Evolutionary conservation across 2,888 invertebrate genomes (phyloP), one percentile per base, ranked within the genome.

Genomic region (Toxonevra muliebris): DNA sequence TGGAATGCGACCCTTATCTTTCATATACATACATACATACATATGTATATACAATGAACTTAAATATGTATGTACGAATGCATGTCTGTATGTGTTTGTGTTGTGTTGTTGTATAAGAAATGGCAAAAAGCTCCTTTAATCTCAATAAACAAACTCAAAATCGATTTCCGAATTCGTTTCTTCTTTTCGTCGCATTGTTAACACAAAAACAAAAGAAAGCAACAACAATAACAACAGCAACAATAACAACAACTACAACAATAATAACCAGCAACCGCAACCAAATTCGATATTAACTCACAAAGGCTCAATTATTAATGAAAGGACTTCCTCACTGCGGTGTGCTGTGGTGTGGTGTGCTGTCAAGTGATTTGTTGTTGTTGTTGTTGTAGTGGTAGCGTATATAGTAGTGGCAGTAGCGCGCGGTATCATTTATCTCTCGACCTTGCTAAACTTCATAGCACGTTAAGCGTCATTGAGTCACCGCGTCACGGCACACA

Each of bases 1-100:
- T 57, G 63, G 69, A 69, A 71, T 71, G 67, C 64, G 69, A 71
- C 65, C 71, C 71, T 68, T 68, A 69, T 68, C 71, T 69, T 69
- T 71, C 30, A 30, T 54, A 20, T 54, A 30, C 20, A 54, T 20
- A 30, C 13, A 54, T 54, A 11, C 19, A 54, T 11, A 20, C 19
- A 19, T 19, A 54, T 20, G 8, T 19, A 54, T 19, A 15, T 8
- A 50, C 41, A 15, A 45, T 12, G 50, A 41, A 13, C 52, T n/a
- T 11, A 20, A n/a, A n/a, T n/a, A n/a, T n/a, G n/a, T 30, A 7
- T 1, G 1, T 43, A 45, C 15, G 19, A 43, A 42, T 30, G 30
- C 7, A 30, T 30, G 30, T 30, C 3, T 53, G 10, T 53, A 17
- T 15, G 3, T 53, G 13, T 15, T n/a, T 48, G 8, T 4, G 17